Evolutionary conservation across 2,113 vertebrate species (phyloP), one percentile per base, ranked within the genome.

Genomic region (Corvus moneduloides): DNA sequence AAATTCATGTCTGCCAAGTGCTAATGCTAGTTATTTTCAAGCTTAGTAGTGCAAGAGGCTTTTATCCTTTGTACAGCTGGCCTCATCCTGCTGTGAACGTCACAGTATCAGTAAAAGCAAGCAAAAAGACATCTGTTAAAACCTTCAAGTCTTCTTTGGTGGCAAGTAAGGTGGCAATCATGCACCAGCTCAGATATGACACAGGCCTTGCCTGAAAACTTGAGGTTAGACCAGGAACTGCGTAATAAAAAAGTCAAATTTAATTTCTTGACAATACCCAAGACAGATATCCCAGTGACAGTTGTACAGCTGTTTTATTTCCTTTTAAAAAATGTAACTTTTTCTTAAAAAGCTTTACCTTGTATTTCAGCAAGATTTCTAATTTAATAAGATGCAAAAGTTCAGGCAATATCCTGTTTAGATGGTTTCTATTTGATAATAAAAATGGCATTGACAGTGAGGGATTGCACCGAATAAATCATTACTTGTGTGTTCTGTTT

Each of bases 391-490:
- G 35, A 90, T 93, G 79, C 72, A 80, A 23, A 86, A 59, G 56
- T 71, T 80, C 52, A 94, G 58, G 69, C 84, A 96, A 54, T 68
- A 83, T 93, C 81, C 95, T 91, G 67, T 71, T 92, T 59, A 81
- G 74, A 78, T 87, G 26, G 2, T 94, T 97, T 74, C 82, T 84
- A 16, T 94, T 92, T 87, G 73, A 83, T 95, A 90, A 93, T 59
- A 76, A 78, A 90, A 86, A 48, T 58, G 62, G 23, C 26, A 21
- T 7, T 90, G 89, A 43, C 93, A 91, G 30, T 23, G 72, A 96
- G 76, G 58, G 67, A 73, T 79, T 87, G n/a, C 81, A 68, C 48
- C 0, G 23, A 66, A 91, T 91, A 84, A 78, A 55, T 82, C 44
- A 66, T 16, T 77, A 28, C 74, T 90, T 87, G 41, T n/a, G 67